Evolutionary conservation across 2,797 vertebrate genomes (phyloP), one percentile per base, ranked within the genome.

Genomic region (Poliocrania exsul): DNA sequence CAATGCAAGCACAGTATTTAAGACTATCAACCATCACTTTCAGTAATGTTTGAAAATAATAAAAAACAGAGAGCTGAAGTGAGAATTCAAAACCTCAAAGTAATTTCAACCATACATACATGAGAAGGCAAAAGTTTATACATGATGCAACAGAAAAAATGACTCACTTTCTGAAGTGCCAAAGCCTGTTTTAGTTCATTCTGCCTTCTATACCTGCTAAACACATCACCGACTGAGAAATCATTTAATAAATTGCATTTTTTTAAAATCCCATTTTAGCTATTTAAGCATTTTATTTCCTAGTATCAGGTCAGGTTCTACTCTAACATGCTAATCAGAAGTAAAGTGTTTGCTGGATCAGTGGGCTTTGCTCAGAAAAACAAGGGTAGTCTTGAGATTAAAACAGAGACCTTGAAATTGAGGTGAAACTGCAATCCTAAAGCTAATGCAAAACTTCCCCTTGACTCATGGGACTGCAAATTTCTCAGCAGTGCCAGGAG

Each of bases 51-150:
- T 86, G 62, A 90, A 96, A 93, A 93, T 86, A 93, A 96, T 90
- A 95, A 94, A 95, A 97, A 95, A 1, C 90, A 92, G 92, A 91
- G 71, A 88, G 49, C 9, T 90, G 91, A 97, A 95, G 92, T 92
- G 81, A 97, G 94, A 97, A 96, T 91, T 95, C 93, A 97, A 97
- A 97, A 94, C 93, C 93, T 96, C 92, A 94, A 95, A 95, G 80
- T 90, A 95, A 95, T 97, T 95, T 95, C 46, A 82, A 90, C 88
- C 95, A 92, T 88, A 97, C 83, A 93, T 92, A 93, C 70, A 93
- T 0, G 49, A 92, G 83, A 95, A 96, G 80, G 93, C 89, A 87
- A 95, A 96, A 85, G 92, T 94, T 96, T 93, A 84, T 71, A 96
- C 85, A 92, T 84, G 95, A 96, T 96, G 88, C 95, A 96, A 96